Evolutionary conservation across 1,140 invertebrate species (phyloP).

Genomic region (Cydia pomonella): DNA sequence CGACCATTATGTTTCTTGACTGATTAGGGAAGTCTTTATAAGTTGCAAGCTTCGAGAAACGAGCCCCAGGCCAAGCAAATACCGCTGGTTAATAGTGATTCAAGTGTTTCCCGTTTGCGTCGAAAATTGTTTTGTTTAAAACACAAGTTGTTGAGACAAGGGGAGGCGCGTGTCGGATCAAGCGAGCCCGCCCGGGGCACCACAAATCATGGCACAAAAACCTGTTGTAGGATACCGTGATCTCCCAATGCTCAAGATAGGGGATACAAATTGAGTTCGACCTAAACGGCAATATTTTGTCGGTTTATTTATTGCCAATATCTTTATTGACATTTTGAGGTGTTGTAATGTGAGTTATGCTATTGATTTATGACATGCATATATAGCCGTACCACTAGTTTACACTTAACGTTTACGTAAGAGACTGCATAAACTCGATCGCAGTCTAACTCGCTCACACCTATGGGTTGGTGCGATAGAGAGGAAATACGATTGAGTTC

Average conservation of each 20-base stretch:
- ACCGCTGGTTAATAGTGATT: not conserved
- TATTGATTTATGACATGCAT: too few relatives aligned
- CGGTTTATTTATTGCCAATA: conserved; percentile 69
- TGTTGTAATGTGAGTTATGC: conserved; percentile 17
- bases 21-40: too few relatives aligned
- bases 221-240: conserved; percentile 75
- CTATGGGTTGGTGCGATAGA: too few relatives aligned
- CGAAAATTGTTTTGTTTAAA: conserved; percentile 64
- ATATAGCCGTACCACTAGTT: too few relatives aligned
- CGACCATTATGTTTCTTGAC: too few relatives aligned
- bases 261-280: conserved; percentile 72
- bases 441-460: too few relatives aligned
- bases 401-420: too few relatives aligned
- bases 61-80: not conserved
- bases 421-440: too few relatives aligned
- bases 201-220: conserved; percentile 77
- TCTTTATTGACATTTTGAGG: conserved; percentile 44
- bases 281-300: conserved; percentile 75
- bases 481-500: too few relatives aligned
- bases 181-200: conserved; percentile 66
- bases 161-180: conserved; percentile 65
- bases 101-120: conserved; percentile 6
- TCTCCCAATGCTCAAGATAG: conserved; percentile 68
- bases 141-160: conserved; percentile 64
- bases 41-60: too few relatives aligned